phyloP scores from a whole-genome alignment of 2,113 vertebrate species.

The Coregonus clupeaformis region DNA sequence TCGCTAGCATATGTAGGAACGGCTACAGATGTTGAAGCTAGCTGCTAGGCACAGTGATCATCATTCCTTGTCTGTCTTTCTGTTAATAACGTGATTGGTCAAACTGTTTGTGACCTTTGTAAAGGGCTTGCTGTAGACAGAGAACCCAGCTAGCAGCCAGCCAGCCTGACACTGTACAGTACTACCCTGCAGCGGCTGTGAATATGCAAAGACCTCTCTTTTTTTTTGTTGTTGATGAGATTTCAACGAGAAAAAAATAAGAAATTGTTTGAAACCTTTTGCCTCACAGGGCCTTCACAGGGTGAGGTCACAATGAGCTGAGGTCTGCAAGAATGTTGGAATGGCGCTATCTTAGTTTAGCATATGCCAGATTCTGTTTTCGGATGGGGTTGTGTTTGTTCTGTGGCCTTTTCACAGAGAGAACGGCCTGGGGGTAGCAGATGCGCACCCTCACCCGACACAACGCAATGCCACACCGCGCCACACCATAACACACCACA shows the following conservation, averaged over 20 bases:
- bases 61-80: conserved; percentile 78
- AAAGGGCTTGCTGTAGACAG: conserved; percentile 86
- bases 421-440: neutral
- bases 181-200: conserved; percentile 78
- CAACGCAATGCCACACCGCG: neutral
- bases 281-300: conserved; percentile 63
- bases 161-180: conserved; percentile 35
- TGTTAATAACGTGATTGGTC: conserved; percentile 83
- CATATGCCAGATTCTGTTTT: conserved; percentile 68
- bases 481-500: too few species aligned
- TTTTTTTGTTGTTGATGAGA: conserved; percentile 19
- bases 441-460: neutral
- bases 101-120: conserved; percentile 95
- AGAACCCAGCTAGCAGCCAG: conserved; percentile 44
- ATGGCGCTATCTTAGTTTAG: conserved; percentile 57
- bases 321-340: conserved; percentile 65
- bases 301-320: conserved; percentile 55
- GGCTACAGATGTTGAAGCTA: conserved; percentile 89
- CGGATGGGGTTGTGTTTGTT: conserved; percentile 41
- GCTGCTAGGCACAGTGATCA: conserved; percentile 90
- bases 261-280: conserved; percentile 76
- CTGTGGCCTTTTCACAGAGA: conserved; percentile 26
- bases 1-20: conserved; percentile 91
- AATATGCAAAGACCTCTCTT: conserved; percentile 81
- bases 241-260: conserved; percentile 63